Percentiles rank a stretch among this genome's conserved stretches.
Conservation (phyloP, 2,113 vertebrate genomes). For the Nothoprocta perdicaria region DNA sequence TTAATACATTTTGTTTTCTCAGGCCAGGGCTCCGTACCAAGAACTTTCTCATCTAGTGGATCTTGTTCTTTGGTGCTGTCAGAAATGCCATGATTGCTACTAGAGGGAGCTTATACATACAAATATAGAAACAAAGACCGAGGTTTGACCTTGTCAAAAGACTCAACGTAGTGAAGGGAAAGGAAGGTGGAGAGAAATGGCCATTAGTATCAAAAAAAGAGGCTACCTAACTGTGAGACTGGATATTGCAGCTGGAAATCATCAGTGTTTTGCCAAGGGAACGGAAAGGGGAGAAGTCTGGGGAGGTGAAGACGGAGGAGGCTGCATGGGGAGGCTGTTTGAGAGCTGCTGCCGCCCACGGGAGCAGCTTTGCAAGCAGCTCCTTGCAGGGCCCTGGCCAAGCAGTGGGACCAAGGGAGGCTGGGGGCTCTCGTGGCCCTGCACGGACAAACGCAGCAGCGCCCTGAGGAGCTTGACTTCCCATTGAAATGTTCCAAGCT, state of each 20-base stretch:
- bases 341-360: neutral
- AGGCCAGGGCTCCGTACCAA: neutral
- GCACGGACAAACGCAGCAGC: neutral
- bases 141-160: slow-evolving; percentile 49
- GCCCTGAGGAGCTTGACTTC: neutral
- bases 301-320: slow-evolving; percentile 26
- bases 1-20: neutral
- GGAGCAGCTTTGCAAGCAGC: neutral
- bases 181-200: slow-evolving; percentile 42
- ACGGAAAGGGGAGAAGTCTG: slow-evolving; percentile 1
- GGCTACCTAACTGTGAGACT: neutral
- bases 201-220: neutral
- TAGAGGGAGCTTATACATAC: neutral
- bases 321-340: neutral
- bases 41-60: neutral
- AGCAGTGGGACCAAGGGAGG: neutral
- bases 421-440: neutral
- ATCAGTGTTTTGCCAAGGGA: slow-evolving; percentile 25
- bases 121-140: slow-evolving; percentile 44
- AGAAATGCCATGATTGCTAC: neutral
- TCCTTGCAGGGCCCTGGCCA: neutral
- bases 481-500: neutral
- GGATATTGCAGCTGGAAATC: slow-evolving; percentile 44
- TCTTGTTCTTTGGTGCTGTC: neutral
- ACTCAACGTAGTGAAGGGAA: slow-evolving; percentile 22